phyloP scores from a whole-genome alignment of 2,797 vertebrate genomes.

The Myripristis jacobus region DNA sequence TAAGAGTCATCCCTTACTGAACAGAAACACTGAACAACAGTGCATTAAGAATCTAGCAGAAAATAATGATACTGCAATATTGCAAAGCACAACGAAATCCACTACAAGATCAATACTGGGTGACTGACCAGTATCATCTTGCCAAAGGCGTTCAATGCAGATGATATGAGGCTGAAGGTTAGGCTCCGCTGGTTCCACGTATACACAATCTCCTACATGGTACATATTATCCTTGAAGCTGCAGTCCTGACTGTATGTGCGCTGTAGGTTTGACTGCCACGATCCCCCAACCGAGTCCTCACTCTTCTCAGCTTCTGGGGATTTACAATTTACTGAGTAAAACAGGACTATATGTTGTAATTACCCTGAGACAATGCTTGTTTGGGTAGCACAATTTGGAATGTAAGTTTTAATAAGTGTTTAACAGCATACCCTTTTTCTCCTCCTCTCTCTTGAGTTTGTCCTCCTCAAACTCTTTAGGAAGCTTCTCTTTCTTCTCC shows the following conservation, averaged over 20 bases:
- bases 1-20: not conserved
- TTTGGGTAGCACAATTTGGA: not conserved
- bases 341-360: not conserved
- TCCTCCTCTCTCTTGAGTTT: slow-evolving; percentile 98
- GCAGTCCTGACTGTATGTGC: slow-evolving; percentile 98
- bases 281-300: slow-evolving; percentile 89
- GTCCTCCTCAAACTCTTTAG: slow-evolving; percentile 97
- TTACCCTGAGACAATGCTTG: not conserved
- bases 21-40: not conserved
- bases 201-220: slow-evolving; percentile 97
- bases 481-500: slow-evolving; percentile 97
- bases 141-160: slow-evolving; percentile 97
- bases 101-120: not conserved
- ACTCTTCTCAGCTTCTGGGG: slow-evolving; percentile 94
- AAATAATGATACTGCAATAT: not conserved
- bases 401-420: not conserved
- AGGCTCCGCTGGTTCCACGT: slow-evolving; percentile 94
- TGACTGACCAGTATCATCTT: slow-evolving; percentile 92
- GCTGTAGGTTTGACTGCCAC: slow-evolving; percentile 89
- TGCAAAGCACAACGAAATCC: not conserved
- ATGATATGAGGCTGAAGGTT: slow-evolving; percentile 97
- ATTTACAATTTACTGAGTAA: slow-evolving; percentile 42
- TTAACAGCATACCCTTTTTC: slow-evolving; percentile 86
- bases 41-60: no score
- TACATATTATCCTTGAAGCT: slow-evolving; percentile 99